phyloP scores from a whole-genome alignment of 2,797 vertebrate genomes.

The Lagorchestes hirsutus region DNA sequence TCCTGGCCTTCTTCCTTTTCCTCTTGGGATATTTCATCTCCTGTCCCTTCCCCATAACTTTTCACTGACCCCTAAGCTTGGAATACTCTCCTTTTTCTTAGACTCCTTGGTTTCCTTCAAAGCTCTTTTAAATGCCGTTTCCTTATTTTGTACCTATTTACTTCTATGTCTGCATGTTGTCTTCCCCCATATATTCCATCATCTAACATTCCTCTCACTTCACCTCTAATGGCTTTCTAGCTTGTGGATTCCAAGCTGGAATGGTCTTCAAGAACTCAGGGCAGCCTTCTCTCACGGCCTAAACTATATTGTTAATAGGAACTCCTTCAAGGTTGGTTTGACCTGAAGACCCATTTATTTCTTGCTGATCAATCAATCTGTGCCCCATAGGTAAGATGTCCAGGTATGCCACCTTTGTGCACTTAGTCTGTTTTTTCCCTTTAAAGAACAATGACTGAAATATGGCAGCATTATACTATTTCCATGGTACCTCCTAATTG shows the following conservation, averaged over 20 bases:
- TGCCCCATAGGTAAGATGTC: constrained; percentile 11
- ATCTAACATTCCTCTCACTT: background rate
- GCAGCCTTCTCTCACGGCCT: background rate
- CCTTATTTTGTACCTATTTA: background rate
- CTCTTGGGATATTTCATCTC: background rate
- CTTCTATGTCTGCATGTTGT: background rate
- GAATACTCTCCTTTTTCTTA: background rate
- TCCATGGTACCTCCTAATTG: constrained; percentile 46
- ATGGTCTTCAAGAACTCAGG: background rate
- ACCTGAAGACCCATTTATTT: background rate
- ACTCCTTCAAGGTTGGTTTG: constrained; percentile 23
- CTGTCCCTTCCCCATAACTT: background rate
- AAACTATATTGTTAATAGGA: background rate
- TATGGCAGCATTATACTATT: constrained; percentile 29
- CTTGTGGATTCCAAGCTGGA: background rate
- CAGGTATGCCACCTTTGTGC: background rate
- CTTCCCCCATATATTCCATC: background rate
- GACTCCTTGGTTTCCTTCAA: background rate
- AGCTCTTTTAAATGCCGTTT: background rate
- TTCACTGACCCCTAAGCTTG: background rate
- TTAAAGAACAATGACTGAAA: constrained; percentile 35
- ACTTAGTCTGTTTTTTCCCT: constrained; percentile 34
- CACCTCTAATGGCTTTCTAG: background rate
- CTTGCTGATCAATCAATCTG: constrained; percentile 24
- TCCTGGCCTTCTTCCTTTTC: background rate